Base-by-base conservation (phyloP, 2,888 invertebrate species). In the Xestia xanthographa region DNA sequence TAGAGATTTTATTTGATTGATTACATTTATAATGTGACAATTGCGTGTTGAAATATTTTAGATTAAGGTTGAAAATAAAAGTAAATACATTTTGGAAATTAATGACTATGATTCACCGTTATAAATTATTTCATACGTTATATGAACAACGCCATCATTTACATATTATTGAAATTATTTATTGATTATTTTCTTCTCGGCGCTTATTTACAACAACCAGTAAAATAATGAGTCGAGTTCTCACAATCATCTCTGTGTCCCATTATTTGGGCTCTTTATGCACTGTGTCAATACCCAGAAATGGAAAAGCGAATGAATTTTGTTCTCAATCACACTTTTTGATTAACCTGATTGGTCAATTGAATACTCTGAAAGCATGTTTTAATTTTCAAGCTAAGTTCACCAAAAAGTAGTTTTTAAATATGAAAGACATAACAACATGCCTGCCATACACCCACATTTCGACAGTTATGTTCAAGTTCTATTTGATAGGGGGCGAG, bases 11-110 rank as follows among this genome's bases (percentile, higher is more conserved):
- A 90, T 88, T 91, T 93, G 92, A 94, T 94, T 93, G 93, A 94
- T 92, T 90, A 90, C 89, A 79, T 90, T 81, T 90, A 86, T 94
- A 93, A 93, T 93, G 92, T 92, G 91, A 92, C 92, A 91, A 92
- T 94, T 91, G 94, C 94, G 92, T 94, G 93, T 81, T 83, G 65
- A 71, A 84, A 80, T 75, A 66, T 75, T 58, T 26, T 76, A 45
- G 38, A 75, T 56, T 53, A 58, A 20, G 43, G n/a, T 66, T 34
- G 34, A 65, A 60, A 56, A 38, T 72, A 60, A 48, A 82, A 62
- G 58, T 66, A 66, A 83, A 79, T 56, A 41, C 17, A 34, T 48
- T 72, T 69, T 72, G 43, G 26, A 38, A 62, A 60, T 67, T 29
- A 66, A 66, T 62, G 2, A 67, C n/a, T 53, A 22, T 67, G 50